Evolutionary conservation across 2,797 vertebrate genomes (phyloP).

Genomic region (Propithecus perrieri): DNA sequence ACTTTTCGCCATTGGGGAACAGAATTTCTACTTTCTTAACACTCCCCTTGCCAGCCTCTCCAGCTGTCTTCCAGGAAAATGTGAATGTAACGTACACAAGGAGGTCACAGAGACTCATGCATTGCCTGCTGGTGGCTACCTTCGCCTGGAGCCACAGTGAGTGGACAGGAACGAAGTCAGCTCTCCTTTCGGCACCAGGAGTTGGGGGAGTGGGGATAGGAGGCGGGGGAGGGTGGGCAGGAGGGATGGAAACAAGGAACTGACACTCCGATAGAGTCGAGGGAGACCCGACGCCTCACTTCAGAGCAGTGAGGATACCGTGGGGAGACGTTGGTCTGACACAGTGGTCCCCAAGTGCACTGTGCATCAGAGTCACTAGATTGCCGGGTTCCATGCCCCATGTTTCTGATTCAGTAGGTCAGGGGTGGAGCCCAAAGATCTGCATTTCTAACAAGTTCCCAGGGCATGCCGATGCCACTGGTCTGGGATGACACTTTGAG

Average conservation of each 20-base stretch:
- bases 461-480: not conserved
- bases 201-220: not conserved
- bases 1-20: not conserved
- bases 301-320: not conserved
- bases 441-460: not conserved
- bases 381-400: no score
- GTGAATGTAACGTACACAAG: not conserved
- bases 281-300: not conserved
- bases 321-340: not conserved
- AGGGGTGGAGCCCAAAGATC: not conserved
- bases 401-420: not conserved
- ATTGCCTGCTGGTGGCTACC: no score
- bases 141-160: not conserved
- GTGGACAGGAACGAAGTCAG: not conserved
- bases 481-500: not conserved
- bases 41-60: not conserved
- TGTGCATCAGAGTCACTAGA: not conserved
- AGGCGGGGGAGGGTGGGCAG: not conserved
- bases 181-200: not conserved
- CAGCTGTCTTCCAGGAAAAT: not conserved
- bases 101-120: not conserved
- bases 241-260: not conserved
- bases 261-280: rapidly evolving
- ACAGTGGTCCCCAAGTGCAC: rapidly evolving
- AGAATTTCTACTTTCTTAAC: not conserved